Evolutionary conservation across 2,888 invertebrate species (phyloP).

Genomic region (Tanypteryx hageni): DNA sequence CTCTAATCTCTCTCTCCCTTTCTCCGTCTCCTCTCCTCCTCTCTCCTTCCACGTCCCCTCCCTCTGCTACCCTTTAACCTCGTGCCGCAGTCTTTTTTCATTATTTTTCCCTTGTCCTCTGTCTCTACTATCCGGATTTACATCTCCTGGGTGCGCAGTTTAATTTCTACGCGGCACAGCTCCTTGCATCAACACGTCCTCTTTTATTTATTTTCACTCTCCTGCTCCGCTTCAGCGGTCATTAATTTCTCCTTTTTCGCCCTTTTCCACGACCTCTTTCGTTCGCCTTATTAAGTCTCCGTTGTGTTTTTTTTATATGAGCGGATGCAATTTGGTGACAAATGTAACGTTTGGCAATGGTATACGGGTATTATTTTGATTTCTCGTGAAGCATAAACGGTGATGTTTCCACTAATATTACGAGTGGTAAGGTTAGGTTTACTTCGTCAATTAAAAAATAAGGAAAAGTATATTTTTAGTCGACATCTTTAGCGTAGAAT

Average conservation of each 20-base stretch:
- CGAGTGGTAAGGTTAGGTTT: too few relatives aligned
- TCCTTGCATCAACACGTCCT: neutral
- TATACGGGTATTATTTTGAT: too few relatives aligned
- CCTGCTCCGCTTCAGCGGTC: neutral
- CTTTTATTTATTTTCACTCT: neutral
- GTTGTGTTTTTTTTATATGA: neutral
- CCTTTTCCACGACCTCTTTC: neutral
- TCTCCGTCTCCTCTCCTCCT: neutral
- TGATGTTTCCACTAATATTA: too few relatives aligned
- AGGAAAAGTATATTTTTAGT: too few relatives aligned
- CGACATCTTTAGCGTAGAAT: too few relatives aligned
- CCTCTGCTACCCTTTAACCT: neutral
- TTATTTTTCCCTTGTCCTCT: neutral
- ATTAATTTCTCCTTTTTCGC: neutral
- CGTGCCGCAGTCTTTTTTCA: neutral
- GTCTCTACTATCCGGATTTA: neutral
- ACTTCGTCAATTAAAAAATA: too few relatives aligned
- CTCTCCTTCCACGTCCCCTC: neutral
- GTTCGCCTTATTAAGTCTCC: neutral
- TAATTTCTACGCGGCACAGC: slow-evolving; percentile 8
- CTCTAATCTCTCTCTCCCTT: neutral
- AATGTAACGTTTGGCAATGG: too few relatives aligned
- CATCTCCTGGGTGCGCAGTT: slow-evolving; percentile 6
- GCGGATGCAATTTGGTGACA: neutral
- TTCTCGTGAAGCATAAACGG: too few relatives aligned